Conservation (phyloP, 1,140 invertebrate genomes). For the Bombus consobrinus region DNA sequence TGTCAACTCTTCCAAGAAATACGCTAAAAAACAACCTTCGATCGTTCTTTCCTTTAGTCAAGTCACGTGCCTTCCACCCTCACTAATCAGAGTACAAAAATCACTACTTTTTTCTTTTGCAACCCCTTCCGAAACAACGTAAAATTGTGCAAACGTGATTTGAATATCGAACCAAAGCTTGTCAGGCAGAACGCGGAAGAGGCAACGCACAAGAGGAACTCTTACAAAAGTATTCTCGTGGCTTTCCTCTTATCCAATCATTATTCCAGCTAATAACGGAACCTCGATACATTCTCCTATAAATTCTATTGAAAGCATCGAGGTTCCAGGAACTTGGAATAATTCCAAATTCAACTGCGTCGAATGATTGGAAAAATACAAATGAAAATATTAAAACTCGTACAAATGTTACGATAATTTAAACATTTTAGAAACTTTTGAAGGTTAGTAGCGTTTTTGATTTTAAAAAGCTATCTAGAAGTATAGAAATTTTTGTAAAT, state of each 20-base stretch:
- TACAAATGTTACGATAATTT: background rate
- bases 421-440: background rate
- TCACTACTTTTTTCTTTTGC: background rate
- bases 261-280: background rate
- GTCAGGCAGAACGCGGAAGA: background rate
- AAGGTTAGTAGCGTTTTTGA: too few species aligned
- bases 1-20: background rate
- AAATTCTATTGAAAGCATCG: background rate
- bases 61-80: background rate
- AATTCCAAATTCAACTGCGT: background rate
- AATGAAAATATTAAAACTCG: background rate
- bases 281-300: background rate
- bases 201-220: background rate
- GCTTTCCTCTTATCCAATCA: slow-evolving; percentile 16
- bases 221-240: slow-evolving; percentile 5
- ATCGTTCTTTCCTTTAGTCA: background rate
- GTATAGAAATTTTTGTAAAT: too few species aligned
- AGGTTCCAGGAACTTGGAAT: background rate
- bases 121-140: background rate
- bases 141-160: background rate
- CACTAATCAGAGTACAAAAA: background rate
- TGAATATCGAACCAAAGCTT: background rate
- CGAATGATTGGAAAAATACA: background rate
- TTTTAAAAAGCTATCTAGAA: too few species aligned
- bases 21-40: background rate